These are phyloP conservation scores for Phymastichus coffea DNA, from an alignment of 1,140 invertebrate species.

Conservation along the genomic window DNA sequence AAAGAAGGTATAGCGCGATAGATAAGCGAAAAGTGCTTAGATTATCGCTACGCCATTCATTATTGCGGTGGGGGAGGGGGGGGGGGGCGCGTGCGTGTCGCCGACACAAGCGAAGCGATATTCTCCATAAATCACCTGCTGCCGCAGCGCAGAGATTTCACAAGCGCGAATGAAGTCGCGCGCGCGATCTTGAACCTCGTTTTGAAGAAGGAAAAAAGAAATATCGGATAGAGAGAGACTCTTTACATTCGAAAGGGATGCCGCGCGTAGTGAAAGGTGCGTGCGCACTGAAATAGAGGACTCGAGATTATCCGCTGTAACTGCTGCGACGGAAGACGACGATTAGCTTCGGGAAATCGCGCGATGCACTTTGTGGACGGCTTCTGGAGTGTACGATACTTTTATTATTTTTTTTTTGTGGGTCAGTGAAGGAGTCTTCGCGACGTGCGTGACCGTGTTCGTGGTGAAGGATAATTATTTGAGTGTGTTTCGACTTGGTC, in stretches of 20 bases:
- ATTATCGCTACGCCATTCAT: not conserved
- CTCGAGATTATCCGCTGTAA: not conserved
- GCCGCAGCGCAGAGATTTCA: conserved; percentile 5
- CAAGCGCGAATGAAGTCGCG: conserved; percentile 12
- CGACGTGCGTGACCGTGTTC: no score
- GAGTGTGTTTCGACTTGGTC: no score
- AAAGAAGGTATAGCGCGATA: not conserved
- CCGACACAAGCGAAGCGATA: not conserved
- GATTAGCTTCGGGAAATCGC: no score
- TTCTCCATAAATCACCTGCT: conserved; percentile 6
- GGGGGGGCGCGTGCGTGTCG: not conserved
- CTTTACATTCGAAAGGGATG: no score
- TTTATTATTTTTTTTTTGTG: no score
- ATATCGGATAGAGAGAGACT: no score
- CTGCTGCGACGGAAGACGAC: not conserved
- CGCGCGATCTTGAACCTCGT: conserved; percentile 5
- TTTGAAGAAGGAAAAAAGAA: not conserved
- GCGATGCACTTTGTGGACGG: no score
- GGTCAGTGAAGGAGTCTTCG: no score
- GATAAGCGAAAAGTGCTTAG: not conserved
- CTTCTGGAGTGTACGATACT: no score
- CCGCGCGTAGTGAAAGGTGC: not conserved
- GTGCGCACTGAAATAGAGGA: not conserved
- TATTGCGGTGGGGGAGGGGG: no score
- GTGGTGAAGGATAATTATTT: no score